These are phyloP conservation scores for Mylabris sibirica DNA, from an alignment of 2,888 invertebrate species.

Conservation along the genomic window DNA sequence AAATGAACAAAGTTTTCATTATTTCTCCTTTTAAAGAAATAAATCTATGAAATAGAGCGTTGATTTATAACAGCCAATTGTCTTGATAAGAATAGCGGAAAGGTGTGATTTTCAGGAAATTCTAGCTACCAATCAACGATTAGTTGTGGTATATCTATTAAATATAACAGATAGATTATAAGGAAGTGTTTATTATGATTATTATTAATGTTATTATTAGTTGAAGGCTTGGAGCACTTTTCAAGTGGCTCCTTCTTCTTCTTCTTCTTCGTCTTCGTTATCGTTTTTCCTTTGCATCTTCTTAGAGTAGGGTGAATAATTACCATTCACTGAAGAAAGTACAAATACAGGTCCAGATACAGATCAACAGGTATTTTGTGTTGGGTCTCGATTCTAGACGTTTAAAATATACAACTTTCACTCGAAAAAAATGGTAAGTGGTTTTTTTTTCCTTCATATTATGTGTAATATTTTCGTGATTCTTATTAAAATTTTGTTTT, in stretches of 20 bases:
- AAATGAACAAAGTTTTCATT: neutral
- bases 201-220: neutral
- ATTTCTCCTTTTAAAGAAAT: no score
- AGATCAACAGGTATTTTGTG: conserved; percentile 44
- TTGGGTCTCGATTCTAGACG: conserved; percentile 37
- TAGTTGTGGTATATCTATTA: neutral
- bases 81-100: neutral
- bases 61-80: no score
- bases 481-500: conserved; percentile 12
- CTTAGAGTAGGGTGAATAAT: conserved; percentile 41
- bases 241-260: neutral
- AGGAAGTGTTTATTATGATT: neutral
- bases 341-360: conserved; percentile 46
- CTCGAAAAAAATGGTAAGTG: conserved; percentile 12
- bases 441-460: neutral
- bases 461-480: neutral
- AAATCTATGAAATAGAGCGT: no score
- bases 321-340: conserved; percentile 48
- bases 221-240: neutral
- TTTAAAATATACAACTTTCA: conserved; percentile 21
- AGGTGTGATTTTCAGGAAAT: conserved; percentile 8
- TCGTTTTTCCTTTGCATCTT: conserved; percentile 5
- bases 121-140: neutral
- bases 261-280: neutral
- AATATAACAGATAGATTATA: neutral